Evolutionary conservation across 2,888 invertebrate species (phyloP).

Genomic region (Thereva nobilitata): DNA sequence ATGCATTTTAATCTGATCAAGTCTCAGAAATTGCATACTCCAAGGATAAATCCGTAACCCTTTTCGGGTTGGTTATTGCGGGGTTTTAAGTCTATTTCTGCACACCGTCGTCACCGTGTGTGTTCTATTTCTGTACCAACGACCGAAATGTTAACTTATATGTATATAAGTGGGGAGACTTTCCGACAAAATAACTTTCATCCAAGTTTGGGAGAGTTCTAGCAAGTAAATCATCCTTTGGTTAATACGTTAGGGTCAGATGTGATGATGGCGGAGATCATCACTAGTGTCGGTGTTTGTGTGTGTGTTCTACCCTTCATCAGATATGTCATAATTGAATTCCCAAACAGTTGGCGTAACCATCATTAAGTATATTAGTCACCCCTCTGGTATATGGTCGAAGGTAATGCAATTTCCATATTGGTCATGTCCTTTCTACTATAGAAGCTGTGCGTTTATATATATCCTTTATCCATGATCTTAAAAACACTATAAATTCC

Average conservation of each 20-base stretch:
- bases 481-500: no score
- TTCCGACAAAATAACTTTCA: no score
- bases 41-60: not conserved
- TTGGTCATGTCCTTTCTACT: constrained; percentile 2
- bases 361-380: constrained; percentile 58
- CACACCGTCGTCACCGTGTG: not conserved
- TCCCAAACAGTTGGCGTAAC: constrained; percentile 59
- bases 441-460: not conserved
- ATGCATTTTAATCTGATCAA: constrained; percentile 13
- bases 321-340: constrained; percentile 59
- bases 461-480: not conserved
- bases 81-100: constrained; percentile 16
- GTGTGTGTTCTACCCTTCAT: not conserved
- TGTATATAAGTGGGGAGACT: not conserved
- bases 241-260: not conserved
- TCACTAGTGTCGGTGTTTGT: not conserved
- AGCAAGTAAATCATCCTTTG: no score
- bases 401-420: constrained; percentile 22
- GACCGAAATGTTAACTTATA: not conserved
- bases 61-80: constrained; percentile 7
- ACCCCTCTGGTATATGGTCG: constrained; percentile 21
- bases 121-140: not conserved
- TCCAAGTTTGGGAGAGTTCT: no score
- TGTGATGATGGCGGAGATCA: constrained; percentile 23
- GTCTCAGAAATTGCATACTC: not conserved